phyloP scores from a whole-genome alignment of 2,113 vertebrate genomes.

The Albula goreensis region DNA sequence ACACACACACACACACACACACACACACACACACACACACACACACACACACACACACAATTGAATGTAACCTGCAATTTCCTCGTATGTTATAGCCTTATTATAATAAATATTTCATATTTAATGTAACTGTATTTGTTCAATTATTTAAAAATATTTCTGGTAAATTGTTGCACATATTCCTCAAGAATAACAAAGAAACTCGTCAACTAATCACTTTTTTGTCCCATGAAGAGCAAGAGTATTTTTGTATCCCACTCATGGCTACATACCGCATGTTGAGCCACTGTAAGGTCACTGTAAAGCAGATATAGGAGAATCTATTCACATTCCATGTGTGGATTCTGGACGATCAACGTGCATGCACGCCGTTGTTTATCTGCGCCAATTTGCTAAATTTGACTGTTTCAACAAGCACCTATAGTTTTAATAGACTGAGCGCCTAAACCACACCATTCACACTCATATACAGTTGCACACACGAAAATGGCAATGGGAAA shows the following conservation, averaged over 20 bases:
- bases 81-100: too few relatives aligned
- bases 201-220: not conserved
- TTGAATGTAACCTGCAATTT: not conserved
- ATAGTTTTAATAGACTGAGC: not conserved
- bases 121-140: too few relatives aligned
- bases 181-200: not conserved
- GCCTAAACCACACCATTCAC: not conserved
- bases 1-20: slow-evolving; percentile 1
- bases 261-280: not conserved
- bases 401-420: not conserved
- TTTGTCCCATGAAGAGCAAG: not conserved
- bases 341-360: not conserved
- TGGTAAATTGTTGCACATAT: not conserved
- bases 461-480: not conserved
- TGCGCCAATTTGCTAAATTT: not conserved
- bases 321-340: not conserved
- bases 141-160: not conserved
- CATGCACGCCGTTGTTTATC: not conserved
- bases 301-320: not conserved
- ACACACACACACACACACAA: not conserved
- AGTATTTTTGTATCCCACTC: not conserved
- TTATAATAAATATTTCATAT: too few relatives aligned
- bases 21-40: slow-evolving; percentile 5
- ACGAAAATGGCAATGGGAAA: not conserved
- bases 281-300: not conserved